Base-by-base conservation (phyloP, 1,140 invertebrate genomes). In the Pygmarrhopalites habei region DNA sequence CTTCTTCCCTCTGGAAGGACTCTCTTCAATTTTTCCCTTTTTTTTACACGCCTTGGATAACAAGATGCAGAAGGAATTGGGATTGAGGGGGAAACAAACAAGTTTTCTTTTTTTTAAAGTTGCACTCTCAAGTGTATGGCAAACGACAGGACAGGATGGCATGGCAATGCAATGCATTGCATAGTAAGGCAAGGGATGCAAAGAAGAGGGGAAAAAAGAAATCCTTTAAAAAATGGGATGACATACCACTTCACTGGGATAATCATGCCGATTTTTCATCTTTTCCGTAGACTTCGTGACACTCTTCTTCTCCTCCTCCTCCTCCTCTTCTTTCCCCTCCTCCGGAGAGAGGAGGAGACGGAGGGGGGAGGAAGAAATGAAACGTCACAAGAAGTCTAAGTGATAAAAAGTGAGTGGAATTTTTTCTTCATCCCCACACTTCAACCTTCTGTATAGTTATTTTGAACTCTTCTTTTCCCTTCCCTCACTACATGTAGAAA, bases 191-290 rank as follows among this genome's bases (percentile, higher is more conserved):
- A n/a, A n/a, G n/a, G n/a, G n/a, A n/a, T n/a, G n/a, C n/a, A n/a
- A n/a, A n/a, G n/a, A 46, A 25, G 32, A 43, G 39, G 17, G 30
- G 53, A 41, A 17, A 26, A 39, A 41, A 53, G 19, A 64, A 68
- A 64, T 67, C 61, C 66, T 57, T 64, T 67, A 68, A 68, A 64
- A 64, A 64, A 68, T 64, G 62, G 60, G 58, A 60, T 64, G 65
- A 65, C 64, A 51, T 59, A 39, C 60, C 60, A 53, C 62, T 68
- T 55, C 62, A 62, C 44, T 26, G 29, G 62, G 62, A 68, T 68
- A 68, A 68, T 68, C 62, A 68, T 65, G 44, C 59, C 62, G 62
- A 68, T 68, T 65, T 68, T 65, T 68, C 62, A 58, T 68, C 62
- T 68, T 52, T 32, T 46, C 26, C 55, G 41, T 44, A 53, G 55